Base-by-base conservation (phyloP, 64 coral and sea anemone genomes). In the Anthopleura sola region DNA sequence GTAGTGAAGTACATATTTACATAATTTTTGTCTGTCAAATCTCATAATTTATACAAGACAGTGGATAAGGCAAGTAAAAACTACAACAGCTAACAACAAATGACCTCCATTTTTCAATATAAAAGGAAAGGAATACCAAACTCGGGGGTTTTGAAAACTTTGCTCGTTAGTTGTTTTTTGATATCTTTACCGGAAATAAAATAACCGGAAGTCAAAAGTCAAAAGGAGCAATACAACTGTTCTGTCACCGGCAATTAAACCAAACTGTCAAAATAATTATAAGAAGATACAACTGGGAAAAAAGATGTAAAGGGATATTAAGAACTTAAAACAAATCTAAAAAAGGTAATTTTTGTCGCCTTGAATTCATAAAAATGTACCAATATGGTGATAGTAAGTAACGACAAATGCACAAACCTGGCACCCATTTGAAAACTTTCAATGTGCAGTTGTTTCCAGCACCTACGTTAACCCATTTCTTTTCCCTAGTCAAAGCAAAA, bases 341-440 rank as follows among this genome's bases (percentile, higher is more conserved):
- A 13, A 71, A 34, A 13, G 14, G 12, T 71, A 26, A n/a, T 32
- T 34, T 32, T 71, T 71, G 26, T 17, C 66, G 13, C 15, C 28
- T 34, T 71, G 13, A 29, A 32, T 32, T 71, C 16, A 32, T 33
- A 20, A 71, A 71, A 71, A 62, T 24, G 58, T 62, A 11, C 58
- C 58, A 6, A 62, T 62, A 62, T 62, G 23, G 6, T 6, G 6
- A 62, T 4, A 24, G 24, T 5, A 62, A 17, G 16, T 53, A n/a
- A 62, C 66, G 29, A 71, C 66, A 26, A 9, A 68, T 26, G 23
- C 78, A 86, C 94, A 85, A 81, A 96, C 94, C 90, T 75, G 94
- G 94, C 18, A 96, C 90, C 94, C 94, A 96, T 60, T 96, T 96
- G 75, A 92, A 96, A 87, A 96, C 90, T 90, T 92, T 96, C 28